These are phyloP conservation scores for Dicerorhinus sumatrensis DNA, from an alignment of 2,113 vertebrate species.

Conservation along the genomic window DNA sequence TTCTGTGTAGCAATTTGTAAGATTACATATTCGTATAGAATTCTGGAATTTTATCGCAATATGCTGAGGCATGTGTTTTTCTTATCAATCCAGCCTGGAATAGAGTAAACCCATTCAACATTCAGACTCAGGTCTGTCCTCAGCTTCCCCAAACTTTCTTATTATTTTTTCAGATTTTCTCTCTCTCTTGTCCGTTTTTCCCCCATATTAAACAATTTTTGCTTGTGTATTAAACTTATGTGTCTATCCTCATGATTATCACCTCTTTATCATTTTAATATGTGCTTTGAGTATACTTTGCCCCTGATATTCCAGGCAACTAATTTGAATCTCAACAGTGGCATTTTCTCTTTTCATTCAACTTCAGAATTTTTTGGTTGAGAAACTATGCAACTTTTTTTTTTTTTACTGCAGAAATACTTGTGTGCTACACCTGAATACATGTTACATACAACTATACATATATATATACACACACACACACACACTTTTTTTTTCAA, in stretches of 20 bases:
- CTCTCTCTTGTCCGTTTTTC: background rate
- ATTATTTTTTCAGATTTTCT: background rate
- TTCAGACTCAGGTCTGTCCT: background rate
- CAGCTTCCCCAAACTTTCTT: background rate
- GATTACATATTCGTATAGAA: background rate
- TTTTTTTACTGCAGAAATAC: background rate
- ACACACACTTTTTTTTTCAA: background rate
- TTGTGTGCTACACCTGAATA: background rate
- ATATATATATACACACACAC: background rate
- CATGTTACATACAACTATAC: no score
- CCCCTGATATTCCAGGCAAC: background rate
- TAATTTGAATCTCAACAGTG: background rate
- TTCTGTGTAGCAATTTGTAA: background rate
- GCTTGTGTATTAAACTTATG: background rate
- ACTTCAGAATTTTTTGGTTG: background rate
- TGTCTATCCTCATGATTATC: background rate
- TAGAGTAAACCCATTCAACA: background rate
- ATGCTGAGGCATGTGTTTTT: background rate
- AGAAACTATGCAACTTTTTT: background rate
- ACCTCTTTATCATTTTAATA: background rate
- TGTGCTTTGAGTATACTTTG: background rate
- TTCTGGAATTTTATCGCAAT: background rate
- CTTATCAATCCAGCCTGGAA: background rate
- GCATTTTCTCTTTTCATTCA: conserved; percentile 13
- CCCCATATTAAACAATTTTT: background rate